phyloP scores from a whole-genome alignment of 2,888 invertebrate genomes.

The Girardia tigrina region DNA sequence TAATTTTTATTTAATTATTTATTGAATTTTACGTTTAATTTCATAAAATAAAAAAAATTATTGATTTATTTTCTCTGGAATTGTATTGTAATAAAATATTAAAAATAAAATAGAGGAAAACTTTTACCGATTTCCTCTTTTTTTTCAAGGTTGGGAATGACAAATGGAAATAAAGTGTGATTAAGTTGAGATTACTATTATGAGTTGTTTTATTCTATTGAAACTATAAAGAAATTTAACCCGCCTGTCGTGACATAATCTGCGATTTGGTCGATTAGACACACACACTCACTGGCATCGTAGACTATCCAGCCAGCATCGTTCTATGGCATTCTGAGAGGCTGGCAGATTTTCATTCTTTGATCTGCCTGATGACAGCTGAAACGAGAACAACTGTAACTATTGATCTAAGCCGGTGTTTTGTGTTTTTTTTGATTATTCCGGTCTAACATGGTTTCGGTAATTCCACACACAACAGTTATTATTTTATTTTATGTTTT shows the following conservation, averaged over 20 bases:
- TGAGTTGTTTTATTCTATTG: not conserved
- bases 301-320: not conserved
- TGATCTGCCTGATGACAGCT: conserved; percentile 18
- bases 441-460: not conserved
- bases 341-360: conserved; percentile 18
- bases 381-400: conserved; percentile 16
- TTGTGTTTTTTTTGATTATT: not conserved
- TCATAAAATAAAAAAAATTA: no score
- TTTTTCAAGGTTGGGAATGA: no score
- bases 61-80: no score
- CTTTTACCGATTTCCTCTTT: no score
- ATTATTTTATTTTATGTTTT: no score
- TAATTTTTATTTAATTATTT: no score
- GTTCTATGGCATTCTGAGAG: not conserved
- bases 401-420: conserved; percentile 18
- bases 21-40: no score
- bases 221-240: not conserved
- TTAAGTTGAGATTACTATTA: no score
- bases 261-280: not conserved
- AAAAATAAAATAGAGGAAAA: no score
- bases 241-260: conserved; percentile 9
- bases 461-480: no score
- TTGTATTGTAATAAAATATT: no score
- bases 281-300: not conserved
- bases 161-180: no score